A percentile compares a stretch with the other conserved stretches of the same genome.
Evolutionary conservation across 2,113 vertebrate genomes (phyloP).

Genomic region (Donacobius atricapilla): DNA sequence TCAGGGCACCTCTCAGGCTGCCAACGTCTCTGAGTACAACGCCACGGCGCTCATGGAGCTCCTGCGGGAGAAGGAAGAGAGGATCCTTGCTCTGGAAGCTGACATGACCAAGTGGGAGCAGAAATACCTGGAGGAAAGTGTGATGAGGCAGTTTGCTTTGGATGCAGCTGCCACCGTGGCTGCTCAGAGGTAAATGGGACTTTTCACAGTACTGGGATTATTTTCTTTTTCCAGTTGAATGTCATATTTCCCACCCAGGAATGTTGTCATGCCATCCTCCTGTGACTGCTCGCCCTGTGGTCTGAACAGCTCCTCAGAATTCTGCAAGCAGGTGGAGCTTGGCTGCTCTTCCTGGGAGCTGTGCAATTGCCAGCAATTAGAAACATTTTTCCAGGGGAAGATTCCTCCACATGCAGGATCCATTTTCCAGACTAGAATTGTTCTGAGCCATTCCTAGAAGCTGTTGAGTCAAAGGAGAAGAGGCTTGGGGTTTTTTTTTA

Average conservation of each 20-base stretch:
- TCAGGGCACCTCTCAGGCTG: conserved; percentile 83
- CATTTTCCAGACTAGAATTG: not conserved
- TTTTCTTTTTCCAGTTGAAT: conserved; percentile 31
- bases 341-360: conserved; percentile 23
- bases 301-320: not conserved
- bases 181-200: conserved; percentile 83
- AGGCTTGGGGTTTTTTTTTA: accelerated
- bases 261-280: not conserved
- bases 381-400: not conserved
- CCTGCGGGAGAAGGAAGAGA: conserved; percentile 94
- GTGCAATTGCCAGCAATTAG: not conserved
- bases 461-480: not conserved
- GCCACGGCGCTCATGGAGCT: conserved; percentile 90
- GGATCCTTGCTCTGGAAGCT: conserved; percentile 94
- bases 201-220: not conserved
- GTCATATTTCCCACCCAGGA: not conserved
- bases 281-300: not conserved
- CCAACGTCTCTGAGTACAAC: conserved; percentile 82
- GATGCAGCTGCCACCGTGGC: conserved; percentile 94
- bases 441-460: conserved; percentile 24
- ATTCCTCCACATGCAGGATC: not conserved
- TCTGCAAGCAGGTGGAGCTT: not conserved
- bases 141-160: conserved; percentile 97
- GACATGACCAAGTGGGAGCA: conserved; percentile 99
- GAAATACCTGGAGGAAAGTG: conserved; percentile 97